Evolutionary conservation across 2,888 invertebrate genomes (phyloP).

Genomic region (Drosophila ochracea): DNA sequence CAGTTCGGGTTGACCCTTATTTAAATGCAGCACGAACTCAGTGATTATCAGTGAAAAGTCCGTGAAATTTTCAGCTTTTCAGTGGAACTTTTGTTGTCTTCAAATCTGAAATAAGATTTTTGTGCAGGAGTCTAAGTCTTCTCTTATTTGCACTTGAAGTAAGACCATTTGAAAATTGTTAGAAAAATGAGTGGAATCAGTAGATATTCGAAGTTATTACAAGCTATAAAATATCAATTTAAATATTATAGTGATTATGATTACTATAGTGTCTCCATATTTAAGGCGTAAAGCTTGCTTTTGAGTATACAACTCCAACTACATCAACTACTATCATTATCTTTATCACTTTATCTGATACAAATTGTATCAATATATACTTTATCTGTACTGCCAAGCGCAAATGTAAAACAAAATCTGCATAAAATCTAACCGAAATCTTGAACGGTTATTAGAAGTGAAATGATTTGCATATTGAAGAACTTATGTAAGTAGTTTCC

Average conservation of each 20-base stretch:
- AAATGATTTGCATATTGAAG: constrained; percentile 45
- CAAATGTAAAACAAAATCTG: constrained; percentile 3
- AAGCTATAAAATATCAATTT: neutral
- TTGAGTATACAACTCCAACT: neutral
- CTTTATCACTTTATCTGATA: neutral
- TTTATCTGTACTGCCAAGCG: no score
- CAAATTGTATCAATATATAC: neutral
- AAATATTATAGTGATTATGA: neutral
- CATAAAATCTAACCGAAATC: constrained; percentile 19
- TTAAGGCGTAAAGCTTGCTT: neutral
- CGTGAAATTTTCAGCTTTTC: no score
- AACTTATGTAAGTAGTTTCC: constrained; percentile 50
- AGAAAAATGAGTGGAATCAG: neutral
- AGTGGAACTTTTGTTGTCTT: neutral
- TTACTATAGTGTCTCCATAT: neutral
- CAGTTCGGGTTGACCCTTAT: neutral
- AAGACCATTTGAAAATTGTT: neutral
- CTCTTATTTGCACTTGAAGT: neutral
- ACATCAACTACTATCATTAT: neutral
- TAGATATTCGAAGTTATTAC: neutral
- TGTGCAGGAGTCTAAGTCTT: neutral
- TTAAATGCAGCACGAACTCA: neutral
- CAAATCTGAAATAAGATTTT: neutral
- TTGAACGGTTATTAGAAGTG: constrained; percentile 40
- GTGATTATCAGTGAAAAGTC: no score